phyloP scores from a whole-genome alignment of 2,113 vertebrate genomes.

The Pampusana beccarii region DNA sequence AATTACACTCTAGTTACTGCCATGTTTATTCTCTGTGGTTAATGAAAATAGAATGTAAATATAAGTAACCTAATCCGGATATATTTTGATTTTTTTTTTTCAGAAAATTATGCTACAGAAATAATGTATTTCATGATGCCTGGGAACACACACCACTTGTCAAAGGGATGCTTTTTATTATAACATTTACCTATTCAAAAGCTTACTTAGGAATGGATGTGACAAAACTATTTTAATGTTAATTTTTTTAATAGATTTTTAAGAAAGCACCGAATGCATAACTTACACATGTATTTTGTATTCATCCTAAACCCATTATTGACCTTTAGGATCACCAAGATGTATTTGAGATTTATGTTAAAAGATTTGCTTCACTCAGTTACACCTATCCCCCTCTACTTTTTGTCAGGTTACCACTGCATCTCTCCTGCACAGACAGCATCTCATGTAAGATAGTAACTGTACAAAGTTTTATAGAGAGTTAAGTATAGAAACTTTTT shows the following conservation, averaged over 20 bases:
- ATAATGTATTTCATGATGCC: not conserved
- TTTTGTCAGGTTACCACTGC: not conserved
- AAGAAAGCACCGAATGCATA: not conserved
- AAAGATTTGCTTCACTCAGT: not conserved
- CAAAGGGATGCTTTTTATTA: not conserved
- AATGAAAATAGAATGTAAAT: not conserved
- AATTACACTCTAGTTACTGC: not conserved
- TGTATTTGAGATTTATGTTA: not conserved
- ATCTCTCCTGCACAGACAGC: not conserved
- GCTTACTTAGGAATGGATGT: not conserved
- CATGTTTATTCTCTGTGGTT: not conserved
- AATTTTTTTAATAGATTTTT: not conserved
- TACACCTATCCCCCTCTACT: not conserved
- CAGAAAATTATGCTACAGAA: not conserved
- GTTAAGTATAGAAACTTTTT: not conserved
- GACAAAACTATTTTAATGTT: not conserved
- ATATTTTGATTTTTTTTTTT: not conserved
- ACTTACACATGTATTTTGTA: not conserved
- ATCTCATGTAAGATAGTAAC: not conserved
- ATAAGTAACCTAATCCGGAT: not conserved
- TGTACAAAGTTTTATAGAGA: not conserved
- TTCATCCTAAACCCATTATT: not conserved
- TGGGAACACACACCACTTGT: not conserved
- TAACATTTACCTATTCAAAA: not conserved
- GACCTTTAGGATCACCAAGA: not conserved